phyloP scores from a whole-genome alignment of 2,797 vertebrate genomes.

The Anguilla obscura region DNA sequence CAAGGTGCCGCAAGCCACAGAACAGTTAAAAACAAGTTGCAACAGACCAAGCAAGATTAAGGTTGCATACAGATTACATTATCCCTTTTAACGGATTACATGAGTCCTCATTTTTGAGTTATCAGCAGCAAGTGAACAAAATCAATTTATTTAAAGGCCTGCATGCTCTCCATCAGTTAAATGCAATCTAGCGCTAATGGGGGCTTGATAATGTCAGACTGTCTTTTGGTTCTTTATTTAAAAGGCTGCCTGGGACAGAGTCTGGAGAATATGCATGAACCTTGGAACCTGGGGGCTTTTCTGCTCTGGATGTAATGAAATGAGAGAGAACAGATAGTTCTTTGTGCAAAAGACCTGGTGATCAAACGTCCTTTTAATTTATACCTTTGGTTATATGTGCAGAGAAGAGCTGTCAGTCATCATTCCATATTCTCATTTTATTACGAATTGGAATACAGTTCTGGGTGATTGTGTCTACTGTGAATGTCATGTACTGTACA shows the following conservation, averaged over 20 bases:
- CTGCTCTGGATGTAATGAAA: neutral
- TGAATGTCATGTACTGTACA: too few relatives aligned
- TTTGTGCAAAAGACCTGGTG: neutral
- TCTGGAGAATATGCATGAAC: conserved; percentile 8
- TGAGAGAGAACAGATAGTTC: neutral
- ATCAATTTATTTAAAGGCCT: conserved; percentile 3
- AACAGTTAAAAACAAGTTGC: too few relatives aligned
- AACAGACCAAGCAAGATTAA: too few relatives aligned
- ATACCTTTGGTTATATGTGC: too few relatives aligned
- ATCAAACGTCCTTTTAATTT: neutral
- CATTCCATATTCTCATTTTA: too few relatives aligned
- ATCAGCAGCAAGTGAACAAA: conserved; percentile 6
- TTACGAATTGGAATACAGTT: too few relatives aligned
- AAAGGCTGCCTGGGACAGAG: neutral
- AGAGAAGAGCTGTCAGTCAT: too few relatives aligned
- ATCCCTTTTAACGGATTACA: too few relatives aligned
- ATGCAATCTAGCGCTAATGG: neutral
- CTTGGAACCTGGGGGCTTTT: neutral
- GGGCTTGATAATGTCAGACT: conserved; percentile 2
- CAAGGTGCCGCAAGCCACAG: too few relatives aligned
- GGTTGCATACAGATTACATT: too few relatives aligned
- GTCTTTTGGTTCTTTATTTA: neutral
- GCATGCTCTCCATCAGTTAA: conserved; percentile 8
- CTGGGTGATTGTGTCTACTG: too few relatives aligned
- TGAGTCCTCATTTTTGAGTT: neutral